These are phyloP conservation scores for Alentia gelatinosa DNA, from an alignment of 2,888 invertebrate species.

Conservation along the genomic window DNA sequence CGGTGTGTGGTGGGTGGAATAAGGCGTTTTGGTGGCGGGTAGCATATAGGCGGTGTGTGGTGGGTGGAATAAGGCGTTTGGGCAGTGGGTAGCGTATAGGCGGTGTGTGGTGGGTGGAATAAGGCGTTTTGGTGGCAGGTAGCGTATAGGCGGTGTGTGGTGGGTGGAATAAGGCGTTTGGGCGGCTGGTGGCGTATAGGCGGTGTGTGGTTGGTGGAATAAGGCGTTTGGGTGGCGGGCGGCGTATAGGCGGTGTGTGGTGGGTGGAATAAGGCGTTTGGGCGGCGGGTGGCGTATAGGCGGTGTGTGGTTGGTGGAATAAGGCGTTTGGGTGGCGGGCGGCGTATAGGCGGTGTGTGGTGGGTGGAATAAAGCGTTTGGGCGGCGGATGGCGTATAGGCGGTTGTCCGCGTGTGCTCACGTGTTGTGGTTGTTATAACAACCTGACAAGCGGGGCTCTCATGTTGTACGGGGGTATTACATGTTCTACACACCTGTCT, in stretches of 20 bases:
- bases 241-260: background rate
- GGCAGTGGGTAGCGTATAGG: background rate
- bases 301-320: background rate
- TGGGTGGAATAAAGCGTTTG: background rate
- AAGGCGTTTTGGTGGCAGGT: background rate
- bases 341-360: no score
- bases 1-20: background rate
- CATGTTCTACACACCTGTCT: background rate
- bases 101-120: background rate
- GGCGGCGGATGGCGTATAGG: background rate
- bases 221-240: background rate
- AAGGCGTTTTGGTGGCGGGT: background rate
- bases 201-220: background rate
- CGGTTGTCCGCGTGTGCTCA: no score
- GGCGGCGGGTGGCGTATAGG: background rate
- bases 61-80: background rate
- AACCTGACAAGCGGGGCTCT: background rate
- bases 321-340: background rate
- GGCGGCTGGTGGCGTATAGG: background rate
- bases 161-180: background rate
- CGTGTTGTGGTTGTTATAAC: no score
- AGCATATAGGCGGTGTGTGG: background rate
- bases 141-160: background rate
- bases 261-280: background rate
- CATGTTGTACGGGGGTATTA: background rate